Percentiles rank a stretch among this genome's conserved stretches.
Evolutionary conservation across 2,113 vertebrate species (phyloP).

Genomic region (Reinhardtius hippoglossoides): DNA sequence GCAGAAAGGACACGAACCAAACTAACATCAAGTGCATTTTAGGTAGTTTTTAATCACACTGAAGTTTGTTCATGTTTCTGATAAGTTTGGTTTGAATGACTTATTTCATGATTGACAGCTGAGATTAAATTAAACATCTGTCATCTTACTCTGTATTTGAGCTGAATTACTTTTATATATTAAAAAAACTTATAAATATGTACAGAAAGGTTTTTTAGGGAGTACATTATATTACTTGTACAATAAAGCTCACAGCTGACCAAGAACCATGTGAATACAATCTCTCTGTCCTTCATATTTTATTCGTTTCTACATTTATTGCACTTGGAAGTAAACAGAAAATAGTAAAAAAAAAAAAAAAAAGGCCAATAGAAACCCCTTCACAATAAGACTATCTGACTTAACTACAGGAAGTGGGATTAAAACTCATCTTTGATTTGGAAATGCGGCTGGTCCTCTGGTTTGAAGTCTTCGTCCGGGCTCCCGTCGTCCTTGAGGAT

Average conservation of each 20-base stretch:
- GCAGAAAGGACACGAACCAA: too few relatives aligned
- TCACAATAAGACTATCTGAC: neutral
- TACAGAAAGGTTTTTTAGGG: neutral
- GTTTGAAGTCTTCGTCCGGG: slow-evolving; percentile 90
- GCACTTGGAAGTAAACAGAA: neutral
- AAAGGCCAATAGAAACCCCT: neutral
- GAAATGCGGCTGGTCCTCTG: slow-evolving; percentile 93
- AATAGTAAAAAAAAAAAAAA: too few relatives aligned
- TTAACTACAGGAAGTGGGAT: slow-evolving; percentile 26
- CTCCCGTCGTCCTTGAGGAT: slow-evolving; percentile 92
- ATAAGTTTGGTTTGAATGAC: neutral
- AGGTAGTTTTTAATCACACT: too few relatives aligned
- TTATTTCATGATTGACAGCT: neutral
- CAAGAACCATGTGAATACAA: neutral
- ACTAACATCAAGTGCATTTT: neutral
- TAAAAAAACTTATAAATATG: neutral
- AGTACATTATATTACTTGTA: neutral
- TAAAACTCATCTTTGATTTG: slow-evolving; percentile 93
- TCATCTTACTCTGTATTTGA: neutral
- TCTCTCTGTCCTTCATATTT: neutral
- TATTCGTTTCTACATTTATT: neutral
- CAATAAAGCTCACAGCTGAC: neutral
- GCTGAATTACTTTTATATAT: neutral
- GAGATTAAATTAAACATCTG: neutral
- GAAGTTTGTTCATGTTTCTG: neutral